These are phyloP conservation scores for Onthophagus sagittarius DNA, from an alignment of 2,888 invertebrate genomes.

Conservation along the genomic window DNA sequence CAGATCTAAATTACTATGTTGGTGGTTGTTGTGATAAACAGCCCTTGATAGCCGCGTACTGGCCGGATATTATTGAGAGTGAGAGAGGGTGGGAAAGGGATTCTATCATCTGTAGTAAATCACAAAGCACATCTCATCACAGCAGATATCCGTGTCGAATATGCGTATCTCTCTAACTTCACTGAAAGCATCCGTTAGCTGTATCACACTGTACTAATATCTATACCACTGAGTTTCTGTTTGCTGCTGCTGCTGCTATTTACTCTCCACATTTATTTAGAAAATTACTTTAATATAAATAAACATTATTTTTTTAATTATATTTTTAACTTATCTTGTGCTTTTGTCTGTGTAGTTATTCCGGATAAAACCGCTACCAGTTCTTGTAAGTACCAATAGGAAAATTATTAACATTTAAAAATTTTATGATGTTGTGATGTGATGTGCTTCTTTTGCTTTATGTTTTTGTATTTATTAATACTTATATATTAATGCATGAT, in stretches of 20 bases:
- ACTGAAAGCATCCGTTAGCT: not conserved
- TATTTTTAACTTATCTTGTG: constrained; percentile 36
- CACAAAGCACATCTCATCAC: constrained; percentile 42
- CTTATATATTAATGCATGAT: not conserved
- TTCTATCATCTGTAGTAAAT: not conserved
- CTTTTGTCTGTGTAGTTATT: constrained; percentile 78
- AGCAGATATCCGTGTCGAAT: constrained; percentile 33
- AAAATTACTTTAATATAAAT: too few species aligned
- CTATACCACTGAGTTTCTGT: too few species aligned
- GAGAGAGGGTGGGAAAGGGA: not conserved
- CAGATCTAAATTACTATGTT: not conserved
- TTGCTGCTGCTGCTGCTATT: not conserved
- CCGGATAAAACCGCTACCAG: constrained; percentile 98
- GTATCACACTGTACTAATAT: not conserved
- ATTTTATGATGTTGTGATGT: constrained; percentile 35
- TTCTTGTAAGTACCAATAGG: constrained; percentile 83
- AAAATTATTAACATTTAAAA: constrained; percentile 1
- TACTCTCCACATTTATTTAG: not conserved
- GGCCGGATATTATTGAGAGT: not conserved
- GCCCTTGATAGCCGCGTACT: not conserved
- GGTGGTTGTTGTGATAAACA: not conserved
- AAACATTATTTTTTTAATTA: constrained; percentile 14
- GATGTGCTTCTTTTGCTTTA: constrained; percentile 39
- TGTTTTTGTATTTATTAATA: constrained; percentile 7
- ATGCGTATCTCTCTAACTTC: not conserved